These are phyloP conservation scores for Coregonus sp. DNA, from an alignment of 2,797 vertebrate genomes.

Conservation along the genomic window DNA sequence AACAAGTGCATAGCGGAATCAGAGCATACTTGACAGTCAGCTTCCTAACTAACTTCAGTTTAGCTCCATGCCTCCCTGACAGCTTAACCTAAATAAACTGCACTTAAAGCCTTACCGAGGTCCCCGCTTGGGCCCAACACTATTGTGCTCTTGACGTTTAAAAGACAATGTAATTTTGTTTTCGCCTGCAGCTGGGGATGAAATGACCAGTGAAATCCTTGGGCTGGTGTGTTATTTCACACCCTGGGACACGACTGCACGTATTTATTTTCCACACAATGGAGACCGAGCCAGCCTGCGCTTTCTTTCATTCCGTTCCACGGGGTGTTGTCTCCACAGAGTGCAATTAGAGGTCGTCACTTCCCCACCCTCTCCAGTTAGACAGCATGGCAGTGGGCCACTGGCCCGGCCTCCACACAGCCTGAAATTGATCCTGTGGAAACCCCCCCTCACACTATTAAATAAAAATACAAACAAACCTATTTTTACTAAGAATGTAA, in stretches of 20 bases:
- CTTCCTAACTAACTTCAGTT: constrained; percentile 1
- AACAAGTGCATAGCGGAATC: too few relatives aligned
- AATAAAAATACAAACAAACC: constrained; percentile 8
- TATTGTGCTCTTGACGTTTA: constrained; percentile 21
- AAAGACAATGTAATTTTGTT: constrained; percentile 62
- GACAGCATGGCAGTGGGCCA: neutral
- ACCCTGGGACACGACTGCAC: constrained; percentile 59
- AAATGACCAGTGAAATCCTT: constrained; percentile 66
- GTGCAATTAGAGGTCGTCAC: constrained; percentile 59
- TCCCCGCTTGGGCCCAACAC: neutral
- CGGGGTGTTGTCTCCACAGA: constrained; percentile 57
- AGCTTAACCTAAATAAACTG: constrained; percentile 35
- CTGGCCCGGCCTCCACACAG: constrained; percentile 27
- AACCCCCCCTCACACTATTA: neutral
- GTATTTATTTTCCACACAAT: constrained; percentile 67
- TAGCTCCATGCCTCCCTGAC: neutral
- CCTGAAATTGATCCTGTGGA: constrained; percentile 55
- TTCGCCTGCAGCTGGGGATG: constrained; percentile 63
- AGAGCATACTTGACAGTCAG: neutral
- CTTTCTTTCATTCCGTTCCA: constrained; percentile 48
- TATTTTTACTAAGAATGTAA: neutral
- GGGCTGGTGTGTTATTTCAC: constrained; percentile 66
- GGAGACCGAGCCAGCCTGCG: constrained; percentile 38
- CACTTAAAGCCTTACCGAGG: constrained; percentile 20
- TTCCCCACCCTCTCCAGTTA: constrained; percentile 16